A percentile compares a stretch with the other conserved stretches of the same genome.
Evolutionary conservation across 2,797 vertebrate genomes (phyloP).

Genomic region (Sparidentex hasta): DNA sequence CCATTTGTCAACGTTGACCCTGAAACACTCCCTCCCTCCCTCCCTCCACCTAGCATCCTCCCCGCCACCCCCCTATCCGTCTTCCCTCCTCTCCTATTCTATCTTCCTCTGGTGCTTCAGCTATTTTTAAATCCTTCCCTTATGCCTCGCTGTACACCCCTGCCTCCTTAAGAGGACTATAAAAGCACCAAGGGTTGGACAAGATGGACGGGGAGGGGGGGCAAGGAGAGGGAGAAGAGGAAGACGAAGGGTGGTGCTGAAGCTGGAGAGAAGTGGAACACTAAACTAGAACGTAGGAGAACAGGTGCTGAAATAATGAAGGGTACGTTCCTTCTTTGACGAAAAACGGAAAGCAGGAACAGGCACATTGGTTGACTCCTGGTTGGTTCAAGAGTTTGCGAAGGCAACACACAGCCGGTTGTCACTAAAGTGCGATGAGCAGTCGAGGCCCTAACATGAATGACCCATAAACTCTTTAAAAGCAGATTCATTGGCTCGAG

Average conservation of each 20-base stretch:
- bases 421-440: too few relatives aligned
- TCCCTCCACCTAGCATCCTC: constrained; percentile 19
- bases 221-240: constrained; percentile 2
- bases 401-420: too few relatives aligned
- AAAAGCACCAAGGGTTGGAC: constrained; percentile 38
- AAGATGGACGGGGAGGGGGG: constrained; percentile 46
- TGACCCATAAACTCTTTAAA: not conserved
- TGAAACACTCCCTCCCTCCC: constrained; percentile 69
- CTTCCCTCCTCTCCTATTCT: constrained; percentile 48
- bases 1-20: constrained; percentile 88
- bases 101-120: constrained; percentile 41
- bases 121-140: constrained; percentile 75
- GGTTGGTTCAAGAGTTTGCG: too few relatives aligned
- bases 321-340: not conserved
- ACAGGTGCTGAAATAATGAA: constrained; percentile 12
- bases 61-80: constrained; percentile 25
- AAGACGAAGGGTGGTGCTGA: not conserved
- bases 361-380: too few relatives aligned
- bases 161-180: constrained; percentile 38
- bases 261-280: constrained; percentile 31
- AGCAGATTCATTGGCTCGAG: not conserved
- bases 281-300: constrained; percentile 24
- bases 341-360: too few relatives aligned
- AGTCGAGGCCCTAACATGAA: not conserved
- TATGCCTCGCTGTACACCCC: constrained; percentile 38